phyloP scores from a whole-genome alignment of 2,888 invertebrate genomes.

The Fissipunctia ypsillon region DNA sequence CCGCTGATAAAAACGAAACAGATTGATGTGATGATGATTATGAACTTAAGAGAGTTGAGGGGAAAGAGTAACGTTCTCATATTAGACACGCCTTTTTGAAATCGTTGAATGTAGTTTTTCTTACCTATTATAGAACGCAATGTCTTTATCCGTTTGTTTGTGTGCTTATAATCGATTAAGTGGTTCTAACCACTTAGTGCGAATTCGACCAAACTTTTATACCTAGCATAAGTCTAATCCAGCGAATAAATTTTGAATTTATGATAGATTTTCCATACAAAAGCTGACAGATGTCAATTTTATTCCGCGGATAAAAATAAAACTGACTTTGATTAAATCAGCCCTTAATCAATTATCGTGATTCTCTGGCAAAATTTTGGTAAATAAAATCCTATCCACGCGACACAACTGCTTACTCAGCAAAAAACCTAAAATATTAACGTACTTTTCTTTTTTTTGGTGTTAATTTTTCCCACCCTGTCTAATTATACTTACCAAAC shows the following conservation, averaged over 20 bases:
- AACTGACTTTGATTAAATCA: too few relatives aligned
- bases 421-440: not conserved
- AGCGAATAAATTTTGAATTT: too few relatives aligned
- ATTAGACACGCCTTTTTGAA: not conserved
- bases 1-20: conserved; percentile 83
- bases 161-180: not conserved
- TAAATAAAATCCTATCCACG: not conserved
- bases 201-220: too few relatives aligned
- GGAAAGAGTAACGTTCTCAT: not conserved
- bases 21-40: not conserved
- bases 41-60: not conserved
- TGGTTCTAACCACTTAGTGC: too few relatives aligned
- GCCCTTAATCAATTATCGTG: too few relatives aligned
- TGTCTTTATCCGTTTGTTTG: too few relatives aligned
- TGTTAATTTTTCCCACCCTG: not conserved
- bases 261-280: too few relatives aligned
- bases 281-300: too few relatives aligned
- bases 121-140: not conserved
- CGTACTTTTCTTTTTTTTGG: not conserved
- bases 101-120: not conserved
- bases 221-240: too few relatives aligned
- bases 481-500: conserved; percentile 78
- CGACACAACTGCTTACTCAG: too few relatives aligned
- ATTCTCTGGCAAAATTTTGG: not conserved
- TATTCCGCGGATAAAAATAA: too few relatives aligned